Evolutionary conservation across 2,888 invertebrate genomes (phyloP).

Genomic region (Apamea sordens): DNA sequence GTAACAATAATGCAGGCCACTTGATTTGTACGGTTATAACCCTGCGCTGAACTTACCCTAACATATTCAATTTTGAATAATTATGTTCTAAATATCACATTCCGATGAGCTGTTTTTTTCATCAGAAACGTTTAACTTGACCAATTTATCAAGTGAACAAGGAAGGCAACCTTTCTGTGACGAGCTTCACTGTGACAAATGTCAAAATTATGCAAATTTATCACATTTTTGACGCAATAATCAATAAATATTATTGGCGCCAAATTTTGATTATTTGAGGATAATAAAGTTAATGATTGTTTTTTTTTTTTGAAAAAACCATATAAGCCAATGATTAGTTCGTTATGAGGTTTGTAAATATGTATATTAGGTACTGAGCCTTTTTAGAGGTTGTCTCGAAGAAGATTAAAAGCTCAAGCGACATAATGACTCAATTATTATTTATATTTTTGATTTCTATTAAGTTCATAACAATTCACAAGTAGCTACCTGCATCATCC

Average conservation of each 20-base stretch:
- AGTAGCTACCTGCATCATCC: background rate
- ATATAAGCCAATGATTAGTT: conserved; percentile 6
- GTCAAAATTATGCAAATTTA: conserved; percentile 59
- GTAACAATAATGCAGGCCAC: too few species aligned
- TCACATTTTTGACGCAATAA: conserved; percentile 60
- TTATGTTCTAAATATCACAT: conserved; percentile 68
- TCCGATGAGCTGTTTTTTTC: conserved; percentile 52
- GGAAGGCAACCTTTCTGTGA: conserved; percentile 66
- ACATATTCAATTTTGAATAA: conserved; percentile 53
- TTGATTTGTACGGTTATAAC: background rate
- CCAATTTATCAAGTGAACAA: conserved; percentile 68
- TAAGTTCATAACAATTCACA: background rate
- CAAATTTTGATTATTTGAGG: conserved; percentile 19
- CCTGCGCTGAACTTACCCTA: background rate
- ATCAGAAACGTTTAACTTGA: conserved; percentile 32
- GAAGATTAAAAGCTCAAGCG: conserved; percentile 10
- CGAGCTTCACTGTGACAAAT: conserved; percentile 60
- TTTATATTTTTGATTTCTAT: conserved; percentile 19
- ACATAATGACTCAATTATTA: too few species aligned
- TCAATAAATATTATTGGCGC: conserved; percentile 55
- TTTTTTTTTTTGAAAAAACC: too few species aligned
- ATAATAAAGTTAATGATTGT: conserved; percentile 27
- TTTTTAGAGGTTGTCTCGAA: conserved; percentile 26
- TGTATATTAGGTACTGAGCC: conserved; percentile 10
- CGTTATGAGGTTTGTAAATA: conserved; percentile 15